These are phyloP conservation scores for Mellilla xanthometata DNA, from an alignment of 2,888 invertebrate genomes.

Conservation along the genomic window DNA sequence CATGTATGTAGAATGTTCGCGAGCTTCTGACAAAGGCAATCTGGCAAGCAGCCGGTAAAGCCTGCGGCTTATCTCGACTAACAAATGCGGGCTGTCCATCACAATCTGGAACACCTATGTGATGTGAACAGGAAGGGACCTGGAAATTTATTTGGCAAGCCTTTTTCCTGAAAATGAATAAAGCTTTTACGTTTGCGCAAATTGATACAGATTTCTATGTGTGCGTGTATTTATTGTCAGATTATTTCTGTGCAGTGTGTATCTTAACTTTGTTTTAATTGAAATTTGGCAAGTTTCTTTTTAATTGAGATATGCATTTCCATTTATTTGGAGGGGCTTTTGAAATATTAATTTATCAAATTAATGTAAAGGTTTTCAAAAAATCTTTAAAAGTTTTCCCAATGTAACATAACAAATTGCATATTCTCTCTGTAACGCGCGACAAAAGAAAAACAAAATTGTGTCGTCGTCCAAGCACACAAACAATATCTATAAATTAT, in stretches of 20 bases:
- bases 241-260: no score
- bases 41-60: slow-evolving; percentile 40
- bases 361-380: no score
- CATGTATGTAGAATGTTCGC: slow-evolving; percentile 37
- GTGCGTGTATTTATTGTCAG: no score
- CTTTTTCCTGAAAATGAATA: slow-evolving; percentile 6
- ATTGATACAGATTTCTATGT: no score
- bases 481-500: slow-evolving; percentile 35
- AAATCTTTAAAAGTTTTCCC: neutral
- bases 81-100: slow-evolving; percentile 44
- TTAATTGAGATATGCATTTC: no score
- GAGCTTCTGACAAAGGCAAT: slow-evolving; percentile 45
- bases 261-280: no score
- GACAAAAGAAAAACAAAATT: slow-evolving; percentile 16
- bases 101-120: slow-evolving; percentile 27
- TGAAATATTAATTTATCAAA: no score
- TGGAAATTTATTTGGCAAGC: slow-evolving; percentile 23
- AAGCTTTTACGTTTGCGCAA: neutral
- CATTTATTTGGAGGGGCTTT: no score
- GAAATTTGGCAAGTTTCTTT: no score
- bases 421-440: slow-evolving; percentile 3
- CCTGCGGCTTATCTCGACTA: slow-evolving; percentile 45
- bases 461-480: slow-evolving; percentile 16
- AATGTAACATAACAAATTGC: slow-evolving; percentile 5
- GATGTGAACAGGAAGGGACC: slow-evolving; percentile 15